These are phyloP conservation scores for Tachyglossus aculeatus DNA, from an alignment of 2,797 vertebrate genomes.

Conservation along the genomic window DNA sequence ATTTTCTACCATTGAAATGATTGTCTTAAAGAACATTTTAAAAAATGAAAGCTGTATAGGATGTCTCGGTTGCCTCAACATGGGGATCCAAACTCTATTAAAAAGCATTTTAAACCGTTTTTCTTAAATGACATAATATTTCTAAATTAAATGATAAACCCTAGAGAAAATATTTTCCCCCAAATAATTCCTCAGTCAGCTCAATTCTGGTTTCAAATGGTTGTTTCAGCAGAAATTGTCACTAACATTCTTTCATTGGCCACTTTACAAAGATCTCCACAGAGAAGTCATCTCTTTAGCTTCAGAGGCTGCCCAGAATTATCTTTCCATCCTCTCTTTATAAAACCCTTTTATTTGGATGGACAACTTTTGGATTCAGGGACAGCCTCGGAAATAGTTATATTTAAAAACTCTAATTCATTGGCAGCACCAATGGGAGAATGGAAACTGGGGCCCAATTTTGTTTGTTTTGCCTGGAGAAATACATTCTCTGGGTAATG, in stretches of 20 bases:
- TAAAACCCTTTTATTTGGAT: not conserved
- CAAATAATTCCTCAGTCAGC: not conserved
- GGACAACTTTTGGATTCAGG: not conserved
- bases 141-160: too few relatives aligned
- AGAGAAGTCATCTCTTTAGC: not conserved
- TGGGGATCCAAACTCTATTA: too few relatives aligned
- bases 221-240: not conserved
- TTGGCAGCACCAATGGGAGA: conserved; percentile 15
- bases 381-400: not conserved
- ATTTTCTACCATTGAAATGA: too few relatives aligned
- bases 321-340: not conserved
- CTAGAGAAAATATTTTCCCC: too few relatives aligned
- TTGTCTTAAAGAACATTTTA: too few relatives aligned
- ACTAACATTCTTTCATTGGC: not conserved
- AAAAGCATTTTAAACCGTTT: too few relatives aligned
- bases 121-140: too few relatives aligned
- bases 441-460: conserved; percentile 7
- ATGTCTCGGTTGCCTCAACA: too few relatives aligned
- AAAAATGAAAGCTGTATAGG: too few relatives aligned
- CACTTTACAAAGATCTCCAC: not conserved
- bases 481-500: conserved; percentile 24
- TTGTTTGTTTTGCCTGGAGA: conserved; percentile 19
- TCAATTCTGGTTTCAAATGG: not conserved
- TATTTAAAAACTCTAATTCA: conserved; percentile 7
- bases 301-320: not conserved